Conservation (phyloP, 2,888 invertebrate species). For the Ommatoiulus sabulosus region DNA sequence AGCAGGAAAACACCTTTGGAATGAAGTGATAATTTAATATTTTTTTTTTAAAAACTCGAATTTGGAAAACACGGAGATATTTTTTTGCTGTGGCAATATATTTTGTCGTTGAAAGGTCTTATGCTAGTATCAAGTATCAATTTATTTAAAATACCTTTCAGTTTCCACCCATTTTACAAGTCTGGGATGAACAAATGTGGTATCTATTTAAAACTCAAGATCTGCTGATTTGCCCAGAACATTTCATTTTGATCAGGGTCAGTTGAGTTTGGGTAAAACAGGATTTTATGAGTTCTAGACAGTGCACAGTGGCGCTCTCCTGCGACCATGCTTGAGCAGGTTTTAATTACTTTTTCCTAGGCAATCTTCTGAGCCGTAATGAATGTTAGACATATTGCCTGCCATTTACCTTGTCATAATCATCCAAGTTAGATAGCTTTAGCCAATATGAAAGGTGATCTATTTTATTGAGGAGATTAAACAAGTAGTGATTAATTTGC, state of each 20-base stretch:
- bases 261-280: not conserved
- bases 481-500: not conserved
- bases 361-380: not conserved
- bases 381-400: not conserved
- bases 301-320: not conserved
- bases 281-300: not conserved
- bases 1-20: not conserved
- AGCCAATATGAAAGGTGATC: not conserved
- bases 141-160: not conserved
- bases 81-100: too few species aligned
- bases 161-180: not conserved
- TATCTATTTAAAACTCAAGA: not conserved
- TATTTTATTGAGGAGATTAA: not conserved
- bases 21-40: not conserved
- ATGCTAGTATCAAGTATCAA: not conserved
- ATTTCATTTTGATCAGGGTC: not conserved
- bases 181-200: not conserved
- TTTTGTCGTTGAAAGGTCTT: not conserved
- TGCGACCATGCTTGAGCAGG: not conserved
- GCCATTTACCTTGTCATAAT: not conserved
- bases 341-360: not conserved
- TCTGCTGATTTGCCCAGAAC: not conserved
- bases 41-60: not conserved
- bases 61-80: not conserved
- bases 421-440: not conserved